Conservation (phyloP, 2,113 vertebrate genomes). For the Numenius arquata region DNA sequence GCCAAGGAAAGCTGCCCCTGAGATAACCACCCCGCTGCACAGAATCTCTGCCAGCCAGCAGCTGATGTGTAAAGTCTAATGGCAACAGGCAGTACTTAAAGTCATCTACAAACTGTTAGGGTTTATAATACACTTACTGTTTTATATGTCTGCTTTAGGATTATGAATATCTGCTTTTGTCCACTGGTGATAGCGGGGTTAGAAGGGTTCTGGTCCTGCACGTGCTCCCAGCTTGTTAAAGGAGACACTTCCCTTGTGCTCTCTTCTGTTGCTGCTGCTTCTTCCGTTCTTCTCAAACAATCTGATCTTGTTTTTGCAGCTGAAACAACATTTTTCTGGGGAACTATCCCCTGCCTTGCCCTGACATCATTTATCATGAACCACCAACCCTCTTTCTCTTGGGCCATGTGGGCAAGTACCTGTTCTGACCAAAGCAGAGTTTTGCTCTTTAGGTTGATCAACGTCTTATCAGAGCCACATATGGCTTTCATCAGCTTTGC, state of each 20-base stretch:
- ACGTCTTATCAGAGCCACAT: background rate
- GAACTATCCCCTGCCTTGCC: background rate
- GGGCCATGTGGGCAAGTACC: background rate
- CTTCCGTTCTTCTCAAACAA: background rate
- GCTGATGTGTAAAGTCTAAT: background rate
- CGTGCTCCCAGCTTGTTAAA: background rate
- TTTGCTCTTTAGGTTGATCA: background rate
- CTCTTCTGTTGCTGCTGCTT: background rate
- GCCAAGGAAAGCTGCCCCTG: background rate
- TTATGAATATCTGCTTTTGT: background rate
- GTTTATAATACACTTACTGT: background rate
- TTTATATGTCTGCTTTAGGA: background rate
- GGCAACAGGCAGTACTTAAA: background rate
- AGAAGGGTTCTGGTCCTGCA: background rate
- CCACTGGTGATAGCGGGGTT: accelerated
- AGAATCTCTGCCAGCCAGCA: background rate
- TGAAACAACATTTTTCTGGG: background rate
- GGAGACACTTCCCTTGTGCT: background rate
- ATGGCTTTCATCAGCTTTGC: background rate
- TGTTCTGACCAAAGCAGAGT: background rate
- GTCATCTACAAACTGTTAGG: background rate
- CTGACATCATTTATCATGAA: accelerated
- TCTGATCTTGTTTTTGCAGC: background rate
- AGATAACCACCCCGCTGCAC: no score
- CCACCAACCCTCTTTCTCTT: background rate